Percentiles rank a stretch among this genome's conserved stretches.
Evolutionary conservation across 2,888 invertebrate genomes (phyloP).

Genomic region (Galerucella calmariensis): DNA sequence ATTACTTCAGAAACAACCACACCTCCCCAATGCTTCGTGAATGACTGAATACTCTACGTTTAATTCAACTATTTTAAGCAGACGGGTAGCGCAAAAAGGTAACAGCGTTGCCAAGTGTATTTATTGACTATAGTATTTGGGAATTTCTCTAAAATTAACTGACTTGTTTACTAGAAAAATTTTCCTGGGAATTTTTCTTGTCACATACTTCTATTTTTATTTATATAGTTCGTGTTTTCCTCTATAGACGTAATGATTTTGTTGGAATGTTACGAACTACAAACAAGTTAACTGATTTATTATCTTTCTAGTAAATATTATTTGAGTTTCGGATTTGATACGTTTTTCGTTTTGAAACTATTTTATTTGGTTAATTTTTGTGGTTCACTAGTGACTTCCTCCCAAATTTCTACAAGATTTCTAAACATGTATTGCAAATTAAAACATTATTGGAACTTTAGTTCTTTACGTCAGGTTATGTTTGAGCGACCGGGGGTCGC

Average conservation of each 20-base stretch:
- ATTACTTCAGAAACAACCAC: background rate
- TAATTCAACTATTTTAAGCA: constrained; percentile 20
- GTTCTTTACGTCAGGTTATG: too few relatives aligned
- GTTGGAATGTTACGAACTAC: background rate
- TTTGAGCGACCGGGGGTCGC: too few relatives aligned
- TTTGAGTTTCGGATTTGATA: too few relatives aligned
- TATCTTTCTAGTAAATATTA: too few relatives aligned
- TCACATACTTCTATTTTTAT: background rate
- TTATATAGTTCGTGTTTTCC: background rate
- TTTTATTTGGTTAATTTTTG: too few relatives aligned
- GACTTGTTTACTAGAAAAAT: constrained; percentile 10
- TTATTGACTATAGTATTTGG: background rate
- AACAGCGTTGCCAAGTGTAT: constrained; percentile 1
- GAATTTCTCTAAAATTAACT: background rate
- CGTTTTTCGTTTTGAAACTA: too few relatives aligned
- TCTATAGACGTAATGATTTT: background rate
- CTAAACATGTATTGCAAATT: too few relatives aligned
- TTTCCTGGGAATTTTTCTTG: background rate
- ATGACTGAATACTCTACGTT: constrained; percentile 5
- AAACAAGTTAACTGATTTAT: too few relatives aligned
- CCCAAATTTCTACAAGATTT: too few relatives aligned
- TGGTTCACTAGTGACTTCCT: too few relatives aligned
- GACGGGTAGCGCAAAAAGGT: constrained; percentile 1
- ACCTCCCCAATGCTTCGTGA: constrained; percentile 4
- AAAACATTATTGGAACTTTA: too few relatives aligned